Evolutionary conservation across 2,797 vertebrate species (phyloP), one percentile per base, ranked within the genome.

Genomic region (Cheirogaleus major): DNA sequence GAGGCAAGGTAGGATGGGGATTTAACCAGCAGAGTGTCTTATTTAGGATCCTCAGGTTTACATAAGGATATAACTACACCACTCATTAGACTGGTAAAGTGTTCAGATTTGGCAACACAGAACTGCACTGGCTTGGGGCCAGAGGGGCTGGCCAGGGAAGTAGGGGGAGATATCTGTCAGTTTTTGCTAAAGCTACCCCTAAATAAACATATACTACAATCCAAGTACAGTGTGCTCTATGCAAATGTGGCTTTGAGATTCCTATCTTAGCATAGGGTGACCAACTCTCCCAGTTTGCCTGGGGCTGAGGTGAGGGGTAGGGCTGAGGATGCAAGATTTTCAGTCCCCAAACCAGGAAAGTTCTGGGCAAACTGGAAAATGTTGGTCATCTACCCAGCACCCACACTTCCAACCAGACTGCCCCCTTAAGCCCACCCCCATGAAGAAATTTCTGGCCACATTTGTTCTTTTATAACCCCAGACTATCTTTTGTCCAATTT

Each of bases 221-320:
- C 30, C 41, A 27, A 50, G 43, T 23, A 69, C 7, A 23, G 27
- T 4, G 0, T 15, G 10, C 8, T 48, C 63, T 27, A 7, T 32
- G 32, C 43, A 30, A 38, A 20, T 35, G 15, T 5, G n/a, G 38
- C 48, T 95, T 84, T 35, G 82, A 52, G 35, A 59, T 10, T 35
- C 52, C 23, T 69, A 7, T 38, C 41, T 13, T 38, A 43, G 30
- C 43, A 23, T 5, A 18, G 15, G 27, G 30, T 6, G 41, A 75
- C 25, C 27, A 18, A 11, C 50, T 50, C 20, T 72, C 41, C 30
- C 32, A 10, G 2, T 76, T 73, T 92, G 25, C 45, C 7, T 35
- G 55, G 50, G 25, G 25, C n/a, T 32, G 65, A 45, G 32, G 7
- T 1, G 1, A 20, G 5, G 0, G 13, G 20, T 1, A 9, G 8